Base-by-base conservation (phyloP, 2,888 invertebrate species). In the Sisyra nigra region DNA sequence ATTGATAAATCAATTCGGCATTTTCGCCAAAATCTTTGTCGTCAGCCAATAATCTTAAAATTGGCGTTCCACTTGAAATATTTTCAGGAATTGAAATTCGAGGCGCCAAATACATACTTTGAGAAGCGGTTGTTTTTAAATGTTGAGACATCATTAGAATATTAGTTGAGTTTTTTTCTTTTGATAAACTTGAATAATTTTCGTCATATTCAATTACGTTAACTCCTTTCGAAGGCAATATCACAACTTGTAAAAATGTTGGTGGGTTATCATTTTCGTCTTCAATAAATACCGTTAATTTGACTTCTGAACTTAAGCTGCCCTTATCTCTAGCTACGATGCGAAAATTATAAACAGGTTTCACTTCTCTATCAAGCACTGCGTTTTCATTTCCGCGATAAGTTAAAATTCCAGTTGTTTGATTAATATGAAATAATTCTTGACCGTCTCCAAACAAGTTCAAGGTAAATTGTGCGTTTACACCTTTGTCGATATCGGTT, bases 181-280 rank as follows among this genome's bases (percentile, higher is more conserved):
- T 61, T 52, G 63, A 69, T 0, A 69, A 54, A 41, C 53, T 55
- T 14, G 63, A 67, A 34, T 67, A 68, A 52, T 66, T 64, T 35
- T 72, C 71, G 45, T 75, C 73, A 13, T 71, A 67, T 54, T 80
- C 78, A 2, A 77, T 55, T 24, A 84, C 68, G 45, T 76, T 73
- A 15, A 82, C 65, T 7, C 72, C 75, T 49, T 79, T 74, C 44
- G 78, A 76, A 41, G 77, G 68, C 3, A 79, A 74, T 31, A 86
- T 72, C 1, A 75, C 67, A 51, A 86, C 74, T 54, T 81, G 75
- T 44, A 72, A 72, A 51, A 82, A 83, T 41, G 66, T 66, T 0
- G 86, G 86, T 10, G 72, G 56, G 57, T 87, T 87, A 55, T 89
- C 89, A 54, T 91, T 91, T 54, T 79, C 78, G 56, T 91, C 91